Percentiles rank a stretch among this genome's conserved stretches.
Evolutionary conservation across 2,113 vertebrate species (phyloP).

Genomic region (Muscicapa adusta): DNA sequence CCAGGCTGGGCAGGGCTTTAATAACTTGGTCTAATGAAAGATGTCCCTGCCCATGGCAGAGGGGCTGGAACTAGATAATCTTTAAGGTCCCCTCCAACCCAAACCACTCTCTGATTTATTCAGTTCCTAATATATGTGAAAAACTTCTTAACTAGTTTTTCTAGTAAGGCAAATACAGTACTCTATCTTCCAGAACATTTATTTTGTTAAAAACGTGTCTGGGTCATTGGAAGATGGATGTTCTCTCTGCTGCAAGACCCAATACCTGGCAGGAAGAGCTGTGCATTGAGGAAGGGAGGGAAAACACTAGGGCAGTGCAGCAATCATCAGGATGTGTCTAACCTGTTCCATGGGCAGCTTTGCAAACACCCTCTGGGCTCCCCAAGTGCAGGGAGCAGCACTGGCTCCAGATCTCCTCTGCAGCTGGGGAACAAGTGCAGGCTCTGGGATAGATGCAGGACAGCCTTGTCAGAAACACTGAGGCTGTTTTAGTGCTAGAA

Average conservation of each 20-base stretch:
- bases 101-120: neutral
- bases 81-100: neutral
- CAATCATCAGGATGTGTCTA: neutral
- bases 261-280: neutral
- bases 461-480: neutral
- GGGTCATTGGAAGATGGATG: neutral
- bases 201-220: neutral
- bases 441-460: neutral
- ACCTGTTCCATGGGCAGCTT: neutral
- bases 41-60: no score
- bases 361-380: rapidly evolving
- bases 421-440: rapidly evolving
- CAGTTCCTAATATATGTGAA: neutral
- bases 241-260: neutral
- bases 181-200: neutral
- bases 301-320: neutral
- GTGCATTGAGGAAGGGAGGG: neutral
- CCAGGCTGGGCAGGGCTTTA: neutral
- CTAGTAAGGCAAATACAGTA: neutral
- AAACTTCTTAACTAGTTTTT: neutral
- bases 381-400: rapidly evolving
- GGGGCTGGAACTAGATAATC: neutral
- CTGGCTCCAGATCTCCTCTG: neutral
- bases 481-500: neutral
- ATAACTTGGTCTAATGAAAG: neutral